Conservation (phyloP, 2,797 vertebrate genomes). For the Anolis apletophallus region DNA sequence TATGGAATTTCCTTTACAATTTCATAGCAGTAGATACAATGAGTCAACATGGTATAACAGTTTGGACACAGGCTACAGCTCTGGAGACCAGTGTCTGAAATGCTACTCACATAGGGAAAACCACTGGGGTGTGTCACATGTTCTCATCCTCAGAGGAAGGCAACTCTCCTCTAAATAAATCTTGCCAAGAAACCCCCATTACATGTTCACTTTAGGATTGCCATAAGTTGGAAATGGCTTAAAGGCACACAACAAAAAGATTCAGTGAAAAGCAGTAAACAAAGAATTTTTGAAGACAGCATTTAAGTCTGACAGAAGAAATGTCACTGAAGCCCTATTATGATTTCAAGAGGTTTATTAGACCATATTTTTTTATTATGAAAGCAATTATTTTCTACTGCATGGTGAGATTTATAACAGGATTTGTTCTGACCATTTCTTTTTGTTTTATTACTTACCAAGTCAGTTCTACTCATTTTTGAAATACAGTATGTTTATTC, state of each 20-base stretch:
- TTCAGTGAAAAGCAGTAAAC: background rate
- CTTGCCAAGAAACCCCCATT: too few relatives aligned
- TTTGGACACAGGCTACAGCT: too few relatives aligned
- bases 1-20: too few relatives aligned
- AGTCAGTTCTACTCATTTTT: conserved; percentile 28
- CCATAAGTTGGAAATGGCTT: too few relatives aligned
- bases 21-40: background rate
- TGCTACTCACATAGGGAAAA: too few relatives aligned
- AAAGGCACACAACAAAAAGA: background rate
- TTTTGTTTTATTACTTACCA: conserved; percentile 49
- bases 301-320: conserved; percentile 12
- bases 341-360: conserved; percentile 21
- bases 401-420: conserved; percentile 27
- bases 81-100: too few relatives aligned
- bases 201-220: too few relatives aligned
- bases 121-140: too few relatives aligned
- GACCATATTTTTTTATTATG: conserved; percentile 15
- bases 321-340: background rate
- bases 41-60: too few relatives aligned
- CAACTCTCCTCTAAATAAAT: too few relatives aligned
- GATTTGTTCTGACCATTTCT: conserved; percentile 27
- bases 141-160: too few relatives aligned
- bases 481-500: conserved; percentile 6
- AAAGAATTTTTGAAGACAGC: conserved; percentile 20
- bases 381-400: conserved; percentile 17